A percentile compares a stretch with the other conserved stretches of the same genome.
Conservation (phyloP, 2,797 vertebrate species). For the Monodelphis domestica region DNA sequence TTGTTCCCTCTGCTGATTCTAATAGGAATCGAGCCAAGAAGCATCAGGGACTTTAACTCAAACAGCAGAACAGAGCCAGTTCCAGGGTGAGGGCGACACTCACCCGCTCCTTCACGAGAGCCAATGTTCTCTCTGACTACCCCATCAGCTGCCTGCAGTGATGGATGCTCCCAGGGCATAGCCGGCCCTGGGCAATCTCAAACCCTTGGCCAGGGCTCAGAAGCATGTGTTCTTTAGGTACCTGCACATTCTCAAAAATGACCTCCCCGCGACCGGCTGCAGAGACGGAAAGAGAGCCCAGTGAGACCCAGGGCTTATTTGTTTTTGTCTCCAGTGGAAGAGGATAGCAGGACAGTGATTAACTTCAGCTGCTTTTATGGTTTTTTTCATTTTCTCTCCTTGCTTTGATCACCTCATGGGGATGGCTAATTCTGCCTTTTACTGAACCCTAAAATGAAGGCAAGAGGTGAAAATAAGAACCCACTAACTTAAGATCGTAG, state of each 20-base stretch:
- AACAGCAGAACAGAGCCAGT: neutral
- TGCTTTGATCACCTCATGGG: neutral
- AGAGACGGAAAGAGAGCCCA: slow-evolving; percentile 37
- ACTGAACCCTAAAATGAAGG: neutral
- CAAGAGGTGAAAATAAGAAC: neutral
- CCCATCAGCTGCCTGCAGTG: slow-evolving; percentile 82
- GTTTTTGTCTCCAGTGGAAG: neutral
- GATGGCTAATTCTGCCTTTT: neutral
- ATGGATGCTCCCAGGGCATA: slow-evolving; percentile 82
- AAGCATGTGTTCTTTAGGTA: slow-evolving; percentile 81
- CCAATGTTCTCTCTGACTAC: slow-evolving; percentile 77
- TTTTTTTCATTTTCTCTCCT: neutral
- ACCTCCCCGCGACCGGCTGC: slow-evolving; percentile 80
- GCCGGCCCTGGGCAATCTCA: slow-evolving; percentile 82
- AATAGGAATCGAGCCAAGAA: neutral
- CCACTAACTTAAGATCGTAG: neutral
- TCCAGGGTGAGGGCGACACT: slow-evolving; percentile 2
- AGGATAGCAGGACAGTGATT: neutral
- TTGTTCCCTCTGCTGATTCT: neutral
- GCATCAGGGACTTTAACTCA: neutral
- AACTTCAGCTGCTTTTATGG: neutral
- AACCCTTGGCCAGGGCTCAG: slow-evolving; percentile 81
- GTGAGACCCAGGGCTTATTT: rapidly evolving
- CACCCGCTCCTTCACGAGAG: slow-evolving; percentile 81
- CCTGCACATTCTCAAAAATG: slow-evolving; percentile 77